A percentile compares a stretch with the other conserved stretches of the same genome.
phyloP scores from a whole-genome alignment of 2,797 vertebrate species.

The Leucoraja ocellata region DNA sequence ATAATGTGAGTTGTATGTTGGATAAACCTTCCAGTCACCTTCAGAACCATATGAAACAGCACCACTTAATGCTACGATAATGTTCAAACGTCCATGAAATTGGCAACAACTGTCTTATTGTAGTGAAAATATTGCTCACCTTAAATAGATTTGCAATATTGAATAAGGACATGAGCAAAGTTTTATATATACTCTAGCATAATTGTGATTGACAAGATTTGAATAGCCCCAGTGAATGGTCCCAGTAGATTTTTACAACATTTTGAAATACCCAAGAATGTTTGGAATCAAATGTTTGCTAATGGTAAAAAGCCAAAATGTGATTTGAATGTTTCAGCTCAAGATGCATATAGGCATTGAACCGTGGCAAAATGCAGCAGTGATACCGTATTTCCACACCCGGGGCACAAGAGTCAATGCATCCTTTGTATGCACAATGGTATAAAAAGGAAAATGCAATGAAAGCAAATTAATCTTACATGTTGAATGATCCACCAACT shows the following conservation, averaged over 20 bases:
- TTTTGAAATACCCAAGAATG: neutral
- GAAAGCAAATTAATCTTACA: neutral
- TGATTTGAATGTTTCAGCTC: neutral
- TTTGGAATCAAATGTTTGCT: neutral
- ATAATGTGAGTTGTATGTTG: neutral
- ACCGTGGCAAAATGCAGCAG: neutral
- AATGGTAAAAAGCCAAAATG: neutral
- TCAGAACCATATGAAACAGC: neutral
- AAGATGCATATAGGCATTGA: neutral
- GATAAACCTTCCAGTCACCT: neutral
- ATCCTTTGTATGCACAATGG: neutral
- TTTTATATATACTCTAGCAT: neutral
- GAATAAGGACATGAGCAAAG: neutral
- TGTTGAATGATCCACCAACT: neutral
- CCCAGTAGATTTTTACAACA: neutral
- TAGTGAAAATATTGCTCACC: neutral
- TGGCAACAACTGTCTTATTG: neutral
- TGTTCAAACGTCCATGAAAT: neutral
- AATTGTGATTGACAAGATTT: neutral
- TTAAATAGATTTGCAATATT: neutral
- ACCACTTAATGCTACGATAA: neutral
- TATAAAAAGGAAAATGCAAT: neutral
- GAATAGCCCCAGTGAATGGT: too few species aligned
- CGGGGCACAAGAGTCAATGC: neutral
- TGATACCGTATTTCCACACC: neutral